phyloP scores from a whole-genome alignment of 1,140 invertebrate species.

The Calephelis virginiensis region DNA sequence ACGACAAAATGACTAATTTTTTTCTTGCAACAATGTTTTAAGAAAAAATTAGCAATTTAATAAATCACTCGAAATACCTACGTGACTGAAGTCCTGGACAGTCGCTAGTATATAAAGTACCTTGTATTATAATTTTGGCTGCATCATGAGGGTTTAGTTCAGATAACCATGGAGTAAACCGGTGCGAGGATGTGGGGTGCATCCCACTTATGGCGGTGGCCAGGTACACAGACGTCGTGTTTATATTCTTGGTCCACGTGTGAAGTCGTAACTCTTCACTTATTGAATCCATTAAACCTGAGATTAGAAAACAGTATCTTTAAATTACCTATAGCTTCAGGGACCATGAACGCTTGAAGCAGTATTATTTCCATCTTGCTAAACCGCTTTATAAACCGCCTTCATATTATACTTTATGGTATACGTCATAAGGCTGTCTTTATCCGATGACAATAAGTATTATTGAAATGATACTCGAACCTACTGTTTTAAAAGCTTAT shows the following conservation, averaged over 20 bases:
- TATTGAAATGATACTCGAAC: neutral
- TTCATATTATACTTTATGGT: no score
- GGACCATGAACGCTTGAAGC: neutral
- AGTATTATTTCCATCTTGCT: no score
- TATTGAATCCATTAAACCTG: constrained; percentile 82
- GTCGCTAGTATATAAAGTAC: constrained; percentile 27
- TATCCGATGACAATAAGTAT: neutral
- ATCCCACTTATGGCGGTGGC: constrained; percentile 49
- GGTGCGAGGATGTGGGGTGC: constrained; percentile 49
- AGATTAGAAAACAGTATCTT: neutral
- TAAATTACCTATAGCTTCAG: no score
- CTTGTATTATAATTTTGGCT: constrained; percentile 62
- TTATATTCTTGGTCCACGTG: constrained; percentile 61
- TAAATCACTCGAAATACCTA: no score
- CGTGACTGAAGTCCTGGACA: no score
- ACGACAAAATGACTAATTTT: no score
- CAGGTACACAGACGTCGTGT: constrained; percentile 62
- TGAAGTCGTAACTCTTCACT: constrained; percentile 80
- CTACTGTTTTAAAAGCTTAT: no score
- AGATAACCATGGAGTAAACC: constrained; percentile 54
- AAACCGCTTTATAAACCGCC: no score
- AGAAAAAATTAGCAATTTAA: no score
- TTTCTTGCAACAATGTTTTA: no score
- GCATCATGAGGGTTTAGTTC: constrained; percentile 56
- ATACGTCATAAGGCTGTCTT: no score